A percentile compares a stretch with the other conserved stretches of the same genome.
Conservation (phyloP, 2,113 vertebrate genomes). For the Mesitornis unicolor region DNA sequence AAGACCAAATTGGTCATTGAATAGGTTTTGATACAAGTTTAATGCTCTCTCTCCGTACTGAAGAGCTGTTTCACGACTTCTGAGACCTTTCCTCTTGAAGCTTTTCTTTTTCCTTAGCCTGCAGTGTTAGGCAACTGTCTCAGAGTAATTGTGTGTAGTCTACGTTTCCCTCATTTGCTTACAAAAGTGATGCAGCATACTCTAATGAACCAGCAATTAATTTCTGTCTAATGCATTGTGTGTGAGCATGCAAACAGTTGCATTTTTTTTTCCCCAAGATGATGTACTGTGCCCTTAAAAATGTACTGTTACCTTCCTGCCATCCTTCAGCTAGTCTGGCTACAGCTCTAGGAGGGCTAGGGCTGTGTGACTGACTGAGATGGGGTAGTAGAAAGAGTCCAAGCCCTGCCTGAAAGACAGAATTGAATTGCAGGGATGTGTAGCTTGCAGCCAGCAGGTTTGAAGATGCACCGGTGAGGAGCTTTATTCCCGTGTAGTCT, state of each 20-base stretch:
- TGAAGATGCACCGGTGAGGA: not conserved
- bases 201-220: not conserved
- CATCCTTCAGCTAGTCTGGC: not conserved
- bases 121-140: not conserved
- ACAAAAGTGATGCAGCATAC: not conserved
- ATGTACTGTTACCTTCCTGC: not conserved
- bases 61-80: not conserved
- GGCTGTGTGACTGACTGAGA: not conserved
- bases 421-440: not conserved
- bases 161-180: not conserved
- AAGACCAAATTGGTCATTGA: not conserved
- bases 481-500: not conserved
- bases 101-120: not conserved
- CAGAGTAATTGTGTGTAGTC: not conserved
- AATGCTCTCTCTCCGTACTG: not conserved
- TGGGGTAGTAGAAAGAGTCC: not conserved
- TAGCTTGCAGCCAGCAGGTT: not conserved
- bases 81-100: not conserved
- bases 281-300: not conserved
- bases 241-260: not conserved
- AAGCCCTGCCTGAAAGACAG: not conserved
- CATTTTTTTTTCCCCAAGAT: not conserved
- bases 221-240: not conserved
- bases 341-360: not conserved
- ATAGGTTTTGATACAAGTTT: not conserved